A percentile compares a stretch with the other conserved stretches of the same genome.
Evolutionary conservation across 2,797 vertebrate genomes (phyloP).

Genomic region (Danio aesculapii): DNA sequence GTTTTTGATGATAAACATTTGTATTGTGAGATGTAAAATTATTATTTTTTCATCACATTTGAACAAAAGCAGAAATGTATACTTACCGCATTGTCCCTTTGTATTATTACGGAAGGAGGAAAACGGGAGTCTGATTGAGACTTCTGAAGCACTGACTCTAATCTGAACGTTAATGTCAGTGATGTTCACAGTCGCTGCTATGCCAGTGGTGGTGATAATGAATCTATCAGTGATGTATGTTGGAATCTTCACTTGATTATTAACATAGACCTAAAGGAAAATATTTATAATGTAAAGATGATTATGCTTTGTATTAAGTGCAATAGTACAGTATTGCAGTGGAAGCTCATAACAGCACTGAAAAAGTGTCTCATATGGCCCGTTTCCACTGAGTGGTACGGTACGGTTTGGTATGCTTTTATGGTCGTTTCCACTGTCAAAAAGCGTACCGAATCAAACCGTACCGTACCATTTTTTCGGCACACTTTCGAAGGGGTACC

Average conservation of each 20-base stretch:
- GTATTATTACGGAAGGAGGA: conserved; percentile 85
- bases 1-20: no score
- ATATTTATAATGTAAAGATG: neutral
- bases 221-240: conserved; percentile 82
- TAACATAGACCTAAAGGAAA: conserved; percentile 83
- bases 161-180: conserved; percentile 75
- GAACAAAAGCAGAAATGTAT: no score
- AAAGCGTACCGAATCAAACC: no score
- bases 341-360: neutral
- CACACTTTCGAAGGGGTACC: no score
- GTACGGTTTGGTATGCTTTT: no score
- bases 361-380: no score
- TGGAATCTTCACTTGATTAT: conserved; percentile 70
- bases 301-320: neutral
- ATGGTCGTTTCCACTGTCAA: no score
- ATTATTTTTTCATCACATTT: neutral
- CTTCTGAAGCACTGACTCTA: conserved; percentile 79
- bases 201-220: conserved; percentile 76
- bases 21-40: no score
- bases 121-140: conserved; percentile 83
- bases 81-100: conserved; percentile 92
- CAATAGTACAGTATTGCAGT: neutral
- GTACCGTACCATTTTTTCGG: no score
- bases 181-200: conserved; percentile 81
- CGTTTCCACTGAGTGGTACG: no score